Evolutionary conservation across 2,888 invertebrate genomes (phyloP).

Genomic region (Drosophila vallismaia): DNA sequence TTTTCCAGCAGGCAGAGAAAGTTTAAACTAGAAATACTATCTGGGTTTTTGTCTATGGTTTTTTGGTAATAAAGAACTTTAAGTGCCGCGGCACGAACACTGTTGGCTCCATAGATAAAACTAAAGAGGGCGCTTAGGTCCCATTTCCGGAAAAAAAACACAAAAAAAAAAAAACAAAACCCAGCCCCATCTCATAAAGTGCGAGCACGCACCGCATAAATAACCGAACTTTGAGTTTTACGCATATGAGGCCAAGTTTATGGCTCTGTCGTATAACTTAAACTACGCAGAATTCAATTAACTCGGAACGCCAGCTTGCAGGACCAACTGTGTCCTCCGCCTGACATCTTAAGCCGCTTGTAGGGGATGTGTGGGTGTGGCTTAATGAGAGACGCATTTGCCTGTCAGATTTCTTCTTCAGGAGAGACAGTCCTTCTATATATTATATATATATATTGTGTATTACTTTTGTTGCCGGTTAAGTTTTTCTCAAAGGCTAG

Average conservation of each 20-base stretch:
- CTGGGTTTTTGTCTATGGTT: neutral
- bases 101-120: conserved; percentile 49
- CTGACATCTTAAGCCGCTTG: conserved; percentile 41
- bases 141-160: neutral
- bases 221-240: conserved; percentile 58
- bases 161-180: neutral
- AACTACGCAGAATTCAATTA: conserved; percentile 71
- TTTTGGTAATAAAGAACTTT: conserved; percentile 59
- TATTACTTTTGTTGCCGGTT: neutral
- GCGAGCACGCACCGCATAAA: conserved; percentile 55
- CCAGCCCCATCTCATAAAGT: conserved; percentile 32
- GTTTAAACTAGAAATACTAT: neutral
- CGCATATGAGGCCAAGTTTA: conserved; percentile 64
- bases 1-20: neutral
- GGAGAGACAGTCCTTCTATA: neutral
- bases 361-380: conserved; percentile 12
- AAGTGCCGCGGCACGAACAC: conserved; percentile 56
- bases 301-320: conserved; percentile 49
- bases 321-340: conserved; percentile 26
- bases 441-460: neutral
- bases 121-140: conserved; percentile 35
- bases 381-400: conserved; percentile 43
- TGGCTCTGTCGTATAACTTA: conserved; percentile 68
- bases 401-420: conserved; percentile 33
- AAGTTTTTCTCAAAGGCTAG: conserved; percentile 10